phyloP scores from a whole-genome alignment of 2,888 invertebrate species.

The Gibbula magus region DNA sequence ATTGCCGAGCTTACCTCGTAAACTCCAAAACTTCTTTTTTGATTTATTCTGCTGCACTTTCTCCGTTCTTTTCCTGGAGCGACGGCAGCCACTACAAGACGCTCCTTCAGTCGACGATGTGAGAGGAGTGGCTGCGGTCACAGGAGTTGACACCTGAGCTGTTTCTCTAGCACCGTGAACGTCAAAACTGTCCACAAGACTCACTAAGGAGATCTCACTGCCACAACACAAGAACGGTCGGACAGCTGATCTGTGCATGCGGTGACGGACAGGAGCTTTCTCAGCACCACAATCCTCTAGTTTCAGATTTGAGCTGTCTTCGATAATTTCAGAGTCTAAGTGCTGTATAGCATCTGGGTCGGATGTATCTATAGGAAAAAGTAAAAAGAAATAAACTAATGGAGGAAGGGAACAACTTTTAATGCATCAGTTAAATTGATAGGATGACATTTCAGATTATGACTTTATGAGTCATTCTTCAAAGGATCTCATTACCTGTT shows the following conservation, averaged over 20 bases:
- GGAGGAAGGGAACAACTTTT: no score
- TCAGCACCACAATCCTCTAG: background rate
- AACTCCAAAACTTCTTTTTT: constrained; percentile 62
- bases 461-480: no score
- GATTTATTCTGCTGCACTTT: constrained; percentile 41
- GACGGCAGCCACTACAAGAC: constrained; percentile 24
- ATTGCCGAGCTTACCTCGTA: constrained; percentile 51
- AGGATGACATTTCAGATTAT: no score
- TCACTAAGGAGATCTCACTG: constrained; percentile 66
- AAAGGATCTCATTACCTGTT: no score
- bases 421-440: no score
- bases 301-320: background rate
- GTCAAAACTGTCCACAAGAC: constrained; percentile 48
- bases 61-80: constrained; percentile 41
- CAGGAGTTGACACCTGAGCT: background rate
- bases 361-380: background rate
- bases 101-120: background rate
- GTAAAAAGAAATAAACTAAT: no score
- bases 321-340: background rate
- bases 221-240: constrained; percentile 70
- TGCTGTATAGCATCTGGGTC: constrained; percentile 4
- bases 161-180: background rate
- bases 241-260: constrained; percentile 62
- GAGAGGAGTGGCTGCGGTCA: background rate
- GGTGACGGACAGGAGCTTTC: constrained; percentile 32